Base-by-base conservation (phyloP, 2,888 invertebrate species). In the Andrena bicolor region DNA sequence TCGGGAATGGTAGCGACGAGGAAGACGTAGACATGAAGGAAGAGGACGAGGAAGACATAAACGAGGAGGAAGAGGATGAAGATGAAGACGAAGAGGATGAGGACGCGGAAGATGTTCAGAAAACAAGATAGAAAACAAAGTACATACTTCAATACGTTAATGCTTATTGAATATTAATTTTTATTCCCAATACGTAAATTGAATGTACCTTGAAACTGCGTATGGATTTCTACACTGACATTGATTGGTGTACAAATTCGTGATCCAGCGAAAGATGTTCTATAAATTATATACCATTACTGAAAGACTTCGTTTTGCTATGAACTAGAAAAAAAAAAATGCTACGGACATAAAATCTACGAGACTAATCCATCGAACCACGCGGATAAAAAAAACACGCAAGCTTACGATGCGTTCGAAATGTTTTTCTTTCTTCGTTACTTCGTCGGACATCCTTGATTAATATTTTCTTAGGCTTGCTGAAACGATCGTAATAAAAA, bases 1-100 rank as follows among this genome's bases (percentile, higher is more conserved):
- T 94, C 35, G 90, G 93, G 56, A 13, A 56, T 20, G 91, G 91
- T 84, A 81, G 92, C 51, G 92, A 92, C 10, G 91, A 92, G 5
- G 91, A 92, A 20, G 89, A 92, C 72, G 76, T 85, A 64, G 83
- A 41, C 1, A 16, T 16, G 16, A 41, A 41, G 41, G 41, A 41
- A 4, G 41, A 41, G 41, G 41, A 41, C 2, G 35, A 35, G 1
- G 10, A 10, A 35, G 10, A 35, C 32, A 8, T 32, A 0, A 13
- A 13, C 10, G 41, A 13, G 3, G 41, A 41, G 4, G 41, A 41
- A 3, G 41, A 41, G 3, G 13, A 41, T 0, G 41, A 41, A 1
- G 41, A 35, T 3, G 35, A 35, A 13, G 41, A 41, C 0, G 41
- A 41, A 16, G 41, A 41, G 0, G 41, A 41, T 0, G 41, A 41